Percentiles rank a stretch among this genome's conserved stretches.
phyloP scores from a whole-genome alignment of 2,113 vertebrate species.

The Varanus komodoensis region DNA sequence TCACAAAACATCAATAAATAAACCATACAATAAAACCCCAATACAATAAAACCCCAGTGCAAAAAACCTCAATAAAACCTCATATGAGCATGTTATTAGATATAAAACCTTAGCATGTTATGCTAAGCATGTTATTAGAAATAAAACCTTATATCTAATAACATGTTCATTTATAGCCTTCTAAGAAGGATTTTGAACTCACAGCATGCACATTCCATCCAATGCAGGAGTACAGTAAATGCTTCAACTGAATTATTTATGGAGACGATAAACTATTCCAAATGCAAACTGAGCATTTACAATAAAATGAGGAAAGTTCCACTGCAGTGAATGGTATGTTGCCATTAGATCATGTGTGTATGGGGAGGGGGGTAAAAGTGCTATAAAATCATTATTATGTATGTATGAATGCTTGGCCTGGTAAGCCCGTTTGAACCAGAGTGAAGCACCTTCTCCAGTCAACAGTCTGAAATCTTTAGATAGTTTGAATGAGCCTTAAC shows the following conservation, averaged over 20 bases:
- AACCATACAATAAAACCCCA: too few species aligned
- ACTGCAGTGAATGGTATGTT: neutral
- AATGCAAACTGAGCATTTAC: neutral
- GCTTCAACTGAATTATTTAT: slow-evolving; percentile 22
- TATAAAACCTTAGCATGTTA: too few species aligned
- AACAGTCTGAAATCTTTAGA: neutral
- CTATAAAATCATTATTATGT: neutral
- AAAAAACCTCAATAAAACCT: too few species aligned
- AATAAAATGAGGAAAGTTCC: neutral
- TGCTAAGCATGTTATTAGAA: too few species aligned
- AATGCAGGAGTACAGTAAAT: slow-evolving; percentile 12
- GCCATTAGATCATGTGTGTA: neutral
- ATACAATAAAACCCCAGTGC: too few species aligned
- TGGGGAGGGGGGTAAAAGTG: neutral
- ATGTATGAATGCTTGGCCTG: neutral
- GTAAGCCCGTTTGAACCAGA: neutral
- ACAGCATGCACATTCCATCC: slow-evolving; percentile 6
- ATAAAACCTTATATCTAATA: slow-evolving; percentile 36
- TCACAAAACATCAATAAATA: too few species aligned
- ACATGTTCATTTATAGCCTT: slow-evolving; percentile 31
- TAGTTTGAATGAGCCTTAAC: neutral
- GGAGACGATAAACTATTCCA: neutral
- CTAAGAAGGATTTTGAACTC: slow-evolving; percentile 23
- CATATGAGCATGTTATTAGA: too few species aligned
- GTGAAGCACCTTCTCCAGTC: neutral